Base-by-base conservation (phyloP, 2,113 vertebrate species). In the Nannobrachium achirus region DNA sequence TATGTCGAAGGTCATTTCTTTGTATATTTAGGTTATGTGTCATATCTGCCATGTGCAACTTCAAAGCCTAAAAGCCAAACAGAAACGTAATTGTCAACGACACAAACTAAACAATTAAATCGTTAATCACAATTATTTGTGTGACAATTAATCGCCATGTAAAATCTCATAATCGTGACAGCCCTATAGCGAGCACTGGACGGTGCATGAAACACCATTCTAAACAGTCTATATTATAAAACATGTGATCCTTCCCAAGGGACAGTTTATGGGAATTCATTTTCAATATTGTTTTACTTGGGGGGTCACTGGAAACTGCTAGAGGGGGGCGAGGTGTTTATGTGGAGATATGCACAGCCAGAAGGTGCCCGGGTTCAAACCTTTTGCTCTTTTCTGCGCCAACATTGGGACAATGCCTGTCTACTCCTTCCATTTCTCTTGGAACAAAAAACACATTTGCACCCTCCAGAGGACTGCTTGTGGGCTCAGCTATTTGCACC, bases 221-320 rank as follows among this genome's bases (percentile, higher is more conserved):
- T 44, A 19, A 67, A 73, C 60, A 20, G 48, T 76, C 51, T 65
- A 66, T 68, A 82, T 48, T 65, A 66, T 68, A 82, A 84, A 75
- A 49, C 40, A 44, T 52, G 49, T 53, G 8, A 65, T 33, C 52
- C 16, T 15, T 63, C 59, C 69, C 67, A 14, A 19, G 38, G 62
- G 73, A 10, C 19, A 18, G 14, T 74, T 69, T 80, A 75, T 63
- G 61, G 61, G 71, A 63, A 6, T 33, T 1, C 15, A 8, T 61
- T 75, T 66, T 80, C 65, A 57, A 68, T 57, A 76, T 65, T 25
- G 50, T 66, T 51, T 63, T 14, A 15, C 16, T 46, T 1, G 8
- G 67, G 8, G 67, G 2, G 49, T 68, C 72, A 67, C 59, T 68
- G 78, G 74, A 68, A 78, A 63, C 46, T 51, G 56, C 63, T 19